phyloP scores from a whole-genome alignment of 1,140 invertebrate species.

The Atopsyche davidsoni region DNA sequence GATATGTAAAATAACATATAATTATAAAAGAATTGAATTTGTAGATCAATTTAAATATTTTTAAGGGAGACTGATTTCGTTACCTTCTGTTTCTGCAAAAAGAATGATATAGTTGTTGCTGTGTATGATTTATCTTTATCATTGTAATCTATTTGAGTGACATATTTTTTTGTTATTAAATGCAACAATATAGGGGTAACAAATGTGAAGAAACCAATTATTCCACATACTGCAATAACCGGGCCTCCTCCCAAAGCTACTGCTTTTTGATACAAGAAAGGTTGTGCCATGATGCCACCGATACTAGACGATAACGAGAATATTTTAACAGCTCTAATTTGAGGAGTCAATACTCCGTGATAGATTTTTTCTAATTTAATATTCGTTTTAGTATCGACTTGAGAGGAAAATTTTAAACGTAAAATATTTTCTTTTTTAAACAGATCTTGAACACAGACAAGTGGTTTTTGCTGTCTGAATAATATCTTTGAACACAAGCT shows the following conservation, averaged over 20 bases:
- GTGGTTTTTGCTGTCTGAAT: too few relatives aligned
- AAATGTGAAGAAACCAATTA: conserved; percentile 74
- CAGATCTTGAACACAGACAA: too few relatives aligned
- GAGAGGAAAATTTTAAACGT: too few relatives aligned
- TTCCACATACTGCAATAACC: conserved; percentile 54
- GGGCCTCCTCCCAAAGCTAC: conserved; percentile 49
- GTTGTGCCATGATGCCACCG: conserved; percentile 63
- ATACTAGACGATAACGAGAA: conserved; percentile 74
- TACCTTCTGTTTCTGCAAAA: conserved; percentile 58
- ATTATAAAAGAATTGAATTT: too few relatives aligned
- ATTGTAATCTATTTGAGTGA: conserved; percentile 69
- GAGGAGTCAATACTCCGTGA: conserved; percentile 56
- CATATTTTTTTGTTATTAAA: conserved; percentile 78
- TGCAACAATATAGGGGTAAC: conserved; percentile 78
- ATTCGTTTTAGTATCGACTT: too few relatives aligned
- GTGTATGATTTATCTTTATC: conserved; percentile 56
- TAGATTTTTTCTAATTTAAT: conserved; percentile 40
- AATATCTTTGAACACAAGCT: too few relatives aligned
- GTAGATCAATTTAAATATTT: too few relatives aligned
- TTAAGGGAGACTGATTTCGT: too few relatives aligned
- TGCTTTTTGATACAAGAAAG: conserved; percentile 60
- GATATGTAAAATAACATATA: too few relatives aligned
- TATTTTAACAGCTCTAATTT: conserved; percentile 68
- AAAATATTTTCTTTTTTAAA: too few relatives aligned
- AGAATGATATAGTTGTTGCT: conserved; percentile 64